These are phyloP conservation scores for Gandaritis pyraliata DNA, from an alignment of 2,888 invertebrate genomes.

Conservation along the genomic window DNA sequence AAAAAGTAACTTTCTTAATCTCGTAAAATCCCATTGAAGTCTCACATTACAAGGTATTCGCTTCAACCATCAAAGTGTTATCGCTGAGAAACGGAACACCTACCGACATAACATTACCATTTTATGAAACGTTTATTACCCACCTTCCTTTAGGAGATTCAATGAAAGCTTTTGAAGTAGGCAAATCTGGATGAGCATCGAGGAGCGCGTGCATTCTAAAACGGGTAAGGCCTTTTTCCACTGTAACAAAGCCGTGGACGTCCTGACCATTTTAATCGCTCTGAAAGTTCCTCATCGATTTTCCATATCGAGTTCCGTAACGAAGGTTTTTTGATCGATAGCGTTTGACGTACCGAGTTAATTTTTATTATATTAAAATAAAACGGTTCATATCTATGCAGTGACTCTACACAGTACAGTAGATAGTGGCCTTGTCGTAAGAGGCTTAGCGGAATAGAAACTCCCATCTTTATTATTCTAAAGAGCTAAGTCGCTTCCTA, in stretches of 20 bases:
- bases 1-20: slow-evolving; percentile 20
- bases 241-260: too few species aligned
- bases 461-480: slow-evolving; percentile 35
- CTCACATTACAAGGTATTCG: slow-evolving; percentile 32
- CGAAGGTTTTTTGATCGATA: too few species aligned
- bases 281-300: too few species aligned
- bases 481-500: slow-evolving; percentile 35
- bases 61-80: slow-evolving; percentile 36
- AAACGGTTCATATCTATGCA: not conserved
- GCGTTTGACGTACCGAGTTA: too few species aligned
- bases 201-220: slow-evolving; percentile 26
- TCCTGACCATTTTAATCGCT: too few species aligned
- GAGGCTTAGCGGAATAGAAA: slow-evolving; percentile 29
- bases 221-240: slow-evolving; percentile 4
- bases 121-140: slow-evolving; percentile 44
- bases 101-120: slow-evolving; percentile 40
- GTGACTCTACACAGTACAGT: slow-evolving; percentile 1
- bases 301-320: too few species aligned
- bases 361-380: too few species aligned
- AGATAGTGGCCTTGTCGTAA: slow-evolving; percentile 9
- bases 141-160: slow-evolving; percentile 37
- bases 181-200: slow-evolving; percentile 37
- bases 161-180: slow-evolving; percentile 34
- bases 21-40: slow-evolving; percentile 17
- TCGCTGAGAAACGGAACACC: slow-evolving; percentile 34